Evolutionary conservation across 2,113 vertebrate species (phyloP).

Genomic region (Vulpes ferrilata): DNA sequence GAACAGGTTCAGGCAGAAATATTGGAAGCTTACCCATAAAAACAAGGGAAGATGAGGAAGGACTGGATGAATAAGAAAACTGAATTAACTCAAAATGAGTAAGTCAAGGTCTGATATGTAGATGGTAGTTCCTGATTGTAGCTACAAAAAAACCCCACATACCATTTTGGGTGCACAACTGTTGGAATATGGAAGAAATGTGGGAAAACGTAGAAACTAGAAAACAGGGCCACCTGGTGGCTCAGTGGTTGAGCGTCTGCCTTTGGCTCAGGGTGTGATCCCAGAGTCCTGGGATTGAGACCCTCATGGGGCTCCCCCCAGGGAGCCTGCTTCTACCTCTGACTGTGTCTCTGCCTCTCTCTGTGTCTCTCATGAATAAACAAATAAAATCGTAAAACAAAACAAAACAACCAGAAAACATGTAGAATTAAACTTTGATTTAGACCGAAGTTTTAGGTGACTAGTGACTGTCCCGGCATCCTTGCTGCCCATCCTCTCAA

Average conservation of each 20-base stretch:
- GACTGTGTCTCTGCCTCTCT: no score
- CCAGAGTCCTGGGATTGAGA: no score
- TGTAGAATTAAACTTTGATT: background rate
- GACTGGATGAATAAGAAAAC: background rate
- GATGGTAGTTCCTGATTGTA: background rate
- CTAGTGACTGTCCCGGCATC: background rate
- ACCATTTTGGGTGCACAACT: background rate
- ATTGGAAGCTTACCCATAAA: background rate
- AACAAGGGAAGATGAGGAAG: background rate
- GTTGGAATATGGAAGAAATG: background rate
- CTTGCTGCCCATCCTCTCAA: background rate
- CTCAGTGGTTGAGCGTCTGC: no score
- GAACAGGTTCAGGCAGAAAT: background rate
- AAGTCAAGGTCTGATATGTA: background rate
- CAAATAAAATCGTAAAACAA: no score
- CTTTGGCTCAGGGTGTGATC: no score
- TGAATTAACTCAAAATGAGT: constrained; percentile 25
- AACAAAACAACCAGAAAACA: background rate
- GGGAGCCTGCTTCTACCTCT: no score
- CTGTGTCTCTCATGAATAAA: no score
- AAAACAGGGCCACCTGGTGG: background rate
- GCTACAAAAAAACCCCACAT: background rate
- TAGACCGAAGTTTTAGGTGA: background rate
- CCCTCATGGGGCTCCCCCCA: no score
- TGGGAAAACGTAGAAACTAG: background rate